phyloP scores from a whole-genome alignment of 2,888 invertebrate species.

The Oxyscelio sp. region DNA sequence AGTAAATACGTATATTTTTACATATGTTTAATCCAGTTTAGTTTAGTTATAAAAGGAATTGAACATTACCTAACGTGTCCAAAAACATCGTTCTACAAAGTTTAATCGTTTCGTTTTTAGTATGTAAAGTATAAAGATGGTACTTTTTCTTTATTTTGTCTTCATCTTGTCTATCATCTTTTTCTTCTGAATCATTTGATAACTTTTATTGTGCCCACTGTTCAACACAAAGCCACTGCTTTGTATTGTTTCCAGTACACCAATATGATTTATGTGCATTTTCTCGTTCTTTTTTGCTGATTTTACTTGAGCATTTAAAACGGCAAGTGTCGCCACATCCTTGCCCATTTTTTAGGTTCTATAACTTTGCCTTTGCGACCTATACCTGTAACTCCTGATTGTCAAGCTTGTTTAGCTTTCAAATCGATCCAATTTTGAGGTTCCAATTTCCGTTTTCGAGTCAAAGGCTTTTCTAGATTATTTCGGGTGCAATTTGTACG shows the following conservation, averaged over 20 bases:
- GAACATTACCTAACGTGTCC: not conserved
- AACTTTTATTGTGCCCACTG: not conserved
- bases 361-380: not conserved
- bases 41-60: not conserved
- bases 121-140: not conserved
- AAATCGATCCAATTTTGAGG: not conserved
- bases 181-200: not conserved
- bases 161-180: not conserved
- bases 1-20: too few relatives aligned
- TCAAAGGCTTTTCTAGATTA: not conserved
- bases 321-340: not conserved
- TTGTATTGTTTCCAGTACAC: not conserved
- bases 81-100: not conserved
- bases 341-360: not conserved
- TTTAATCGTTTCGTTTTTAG: not conserved
- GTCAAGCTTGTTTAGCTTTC: slow-evolving; percentile 11
- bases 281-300: not conserved
- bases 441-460: not conserved
- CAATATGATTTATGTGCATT: not conserved
- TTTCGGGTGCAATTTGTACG: not conserved
- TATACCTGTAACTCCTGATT: slow-evolving; percentile 1
- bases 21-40: not conserved
- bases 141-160: not conserved
- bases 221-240: not conserved
- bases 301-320: not conserved